Percentiles rank a stretch among this genome's conserved stretches.
Conservation (phyloP, 2,797 vertebrate genomes). For the Potorous gilbertii region DNA sequence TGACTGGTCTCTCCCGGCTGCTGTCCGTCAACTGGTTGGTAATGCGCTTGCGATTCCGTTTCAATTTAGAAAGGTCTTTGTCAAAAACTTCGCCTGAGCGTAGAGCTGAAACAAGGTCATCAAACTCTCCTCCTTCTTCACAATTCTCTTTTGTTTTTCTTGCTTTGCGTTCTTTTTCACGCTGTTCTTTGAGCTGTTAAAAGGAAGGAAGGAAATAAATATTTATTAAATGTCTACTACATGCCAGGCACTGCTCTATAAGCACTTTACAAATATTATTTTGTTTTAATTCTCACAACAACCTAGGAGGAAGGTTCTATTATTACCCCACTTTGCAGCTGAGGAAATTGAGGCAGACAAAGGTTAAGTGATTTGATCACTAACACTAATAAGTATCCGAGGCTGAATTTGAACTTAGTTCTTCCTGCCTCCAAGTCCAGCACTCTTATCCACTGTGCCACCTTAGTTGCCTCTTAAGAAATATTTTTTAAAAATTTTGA, state of each 20-base stretch:
- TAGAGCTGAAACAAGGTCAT: constrained; percentile 97
- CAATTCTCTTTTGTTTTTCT: constrained; percentile 95
- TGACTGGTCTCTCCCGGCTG: constrained; percentile 93
- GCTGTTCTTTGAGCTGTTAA: constrained; percentile 95
- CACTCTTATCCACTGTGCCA: background rate
- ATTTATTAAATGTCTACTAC: background rate
- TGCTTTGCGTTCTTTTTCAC: constrained; percentile 94
- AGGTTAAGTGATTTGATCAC: background rate
- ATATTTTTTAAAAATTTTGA: background rate
- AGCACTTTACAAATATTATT: background rate
- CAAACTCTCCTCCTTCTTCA: constrained; percentile 97
- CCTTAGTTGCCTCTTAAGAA: background rate
- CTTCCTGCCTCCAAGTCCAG: background rate
- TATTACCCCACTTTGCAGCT: background rate
- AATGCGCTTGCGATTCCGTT: constrained; percentile 97
- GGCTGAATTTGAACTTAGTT: background rate
- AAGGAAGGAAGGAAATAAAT: constrained; percentile 17
- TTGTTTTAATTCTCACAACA: background rate
- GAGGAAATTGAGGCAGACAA: background rate
- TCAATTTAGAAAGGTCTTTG: constrained; percentile 99
- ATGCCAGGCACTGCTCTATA: background rate
- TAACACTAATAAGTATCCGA: background rate
- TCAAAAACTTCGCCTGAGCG: constrained; percentile 98
- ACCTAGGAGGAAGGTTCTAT: background rate
- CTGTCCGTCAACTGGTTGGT: constrained; percentile 92